Percentiles rank a stretch among this genome's conserved stretches.
Conservation (phyloP, 2,797 vertebrate species). For the Euphonia xanthogaster region DNA sequence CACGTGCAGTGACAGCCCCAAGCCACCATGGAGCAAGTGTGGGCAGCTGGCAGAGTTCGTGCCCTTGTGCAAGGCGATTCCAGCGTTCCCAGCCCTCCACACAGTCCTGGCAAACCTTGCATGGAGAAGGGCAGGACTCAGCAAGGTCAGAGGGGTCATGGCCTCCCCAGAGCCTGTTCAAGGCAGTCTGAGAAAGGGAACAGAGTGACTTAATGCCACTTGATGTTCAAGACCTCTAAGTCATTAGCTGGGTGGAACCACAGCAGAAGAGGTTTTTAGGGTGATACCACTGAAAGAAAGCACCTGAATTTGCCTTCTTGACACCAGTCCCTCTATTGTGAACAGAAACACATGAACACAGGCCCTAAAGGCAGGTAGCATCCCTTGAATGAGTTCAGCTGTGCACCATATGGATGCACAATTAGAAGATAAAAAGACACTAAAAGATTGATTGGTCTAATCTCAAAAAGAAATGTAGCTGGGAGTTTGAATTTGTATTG, state of each 20-base stretch:
- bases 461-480: neutral
- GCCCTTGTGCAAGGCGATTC: neutral
- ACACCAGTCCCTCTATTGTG: accelerated
- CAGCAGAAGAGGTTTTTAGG: neutral
- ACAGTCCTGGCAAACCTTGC: neutral
- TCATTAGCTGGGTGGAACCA: neutral
- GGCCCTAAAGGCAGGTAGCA: neutral
- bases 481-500: neutral
- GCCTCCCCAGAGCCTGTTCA: neutral
- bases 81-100: accelerated
- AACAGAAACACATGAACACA: neutral
- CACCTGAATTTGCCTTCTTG: neutral
- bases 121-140: neutral
- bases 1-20: neutral
- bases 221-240: neutral
- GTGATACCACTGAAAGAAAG: neutral
- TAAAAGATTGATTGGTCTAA: neutral
- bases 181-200: neutral
- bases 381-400: neutral
- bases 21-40: neutral
- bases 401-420: neutral
- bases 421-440: neutral
- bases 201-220: accelerated
- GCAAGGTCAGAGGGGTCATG: neutral
- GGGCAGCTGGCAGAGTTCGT: neutral